Evolutionary conservation across 2,888 invertebrate species (phyloP), one percentile per base, ranked within the genome.

Genomic region (Orthonychiurus folsomi): DNA sequence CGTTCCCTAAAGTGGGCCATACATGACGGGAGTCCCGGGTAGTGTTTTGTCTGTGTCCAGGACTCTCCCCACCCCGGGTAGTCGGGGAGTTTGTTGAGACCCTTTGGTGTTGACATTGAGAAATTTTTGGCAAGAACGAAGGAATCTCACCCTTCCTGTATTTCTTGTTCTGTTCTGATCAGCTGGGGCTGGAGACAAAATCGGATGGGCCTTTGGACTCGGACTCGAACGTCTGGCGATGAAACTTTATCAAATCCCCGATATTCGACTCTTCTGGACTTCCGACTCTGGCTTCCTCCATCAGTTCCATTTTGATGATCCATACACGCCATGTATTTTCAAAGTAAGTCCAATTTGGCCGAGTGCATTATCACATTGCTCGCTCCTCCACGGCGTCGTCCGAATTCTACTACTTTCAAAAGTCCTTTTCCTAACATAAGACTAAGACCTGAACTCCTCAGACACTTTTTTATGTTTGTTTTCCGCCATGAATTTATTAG

Each of bases 181-280:
- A 80, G 80, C 79, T 55, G 95, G 95, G 1, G 87, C 88, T 0
- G 80, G 80, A 18, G 86, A 91, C 75, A 85, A 87, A 59, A 89
- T 97, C 73, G 97, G 96, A 15, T 99, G 95, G 86, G 99, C 99
- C 1, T 97, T 97, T 78, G 99, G 99, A 9, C 79, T 99, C 3
- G 99, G 99, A 0, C 78, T 99, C 62, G 99, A 99, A 78, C 81
- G 99, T 61, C 79, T 97, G 54, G 96, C 97, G 0, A 99, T 99
- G 99, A 86, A 88, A 50, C 79, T 97, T 20, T 99, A 93, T 75
- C 82, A 86, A 73, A 95, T 99, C 68, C 94, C 96, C 0, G 97
- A 99, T 77, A 97, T 99, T 70, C 81, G 99, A 62, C 79, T 95
- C 28, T 96, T 99, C 80, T 99, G 97, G 99, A 93, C 91, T 66